Base-by-base conservation (phyloP, 2,113 vertebrate genomes). In the Lates calcarifer region DNA sequence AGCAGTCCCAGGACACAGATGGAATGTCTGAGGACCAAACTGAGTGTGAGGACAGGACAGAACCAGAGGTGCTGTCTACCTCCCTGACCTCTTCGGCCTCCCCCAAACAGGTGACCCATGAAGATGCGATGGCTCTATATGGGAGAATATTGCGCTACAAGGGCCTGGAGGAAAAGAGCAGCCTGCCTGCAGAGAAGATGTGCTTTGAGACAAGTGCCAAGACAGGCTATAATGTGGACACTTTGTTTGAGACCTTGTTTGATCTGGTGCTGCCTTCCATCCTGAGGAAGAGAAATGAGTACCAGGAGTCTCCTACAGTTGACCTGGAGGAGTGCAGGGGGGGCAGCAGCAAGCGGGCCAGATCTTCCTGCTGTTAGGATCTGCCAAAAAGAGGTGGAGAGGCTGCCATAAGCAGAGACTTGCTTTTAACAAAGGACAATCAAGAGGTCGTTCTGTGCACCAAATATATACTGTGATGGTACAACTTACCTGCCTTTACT, bases 161-260 rank as follows among this genome's bases (percentile, higher is more conserved):
- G 91, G 97, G 96, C 94, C 90, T 97, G 74, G 97, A 98, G 0
- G 98, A 98, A 66, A 94, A 92, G 74, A 94, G 90, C 35, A 92
- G 94, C 66, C 95, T 97, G 0, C 94, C 96, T 0, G 98, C 97
- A 0, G 97, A 98, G 82, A 96, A 93, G 73, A 96, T 99, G 97
- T 99, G 98, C 92, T 99, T 99, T 7, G 97, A 99, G 95, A 99
- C 98, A 3, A 99, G 98, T 0, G 98, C 98, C 26, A 99, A 99
- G 90, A 98, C 97, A 0, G 98, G 97, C 1, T 94, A 97, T 88
- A 97, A 97, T 0, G 98, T 99, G 89, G 98, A 99, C 76, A 29
- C 86, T 35, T 93, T 99, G 86, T 99, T 99, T 10, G 98, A 99
- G 89, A 96, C 95, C 0, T 72, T 99, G 66, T 98, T 99, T 7